Evolutionary conservation across 2,888 invertebrate species (phyloP).

Genomic region (Slavum lentiscoides): DNA sequence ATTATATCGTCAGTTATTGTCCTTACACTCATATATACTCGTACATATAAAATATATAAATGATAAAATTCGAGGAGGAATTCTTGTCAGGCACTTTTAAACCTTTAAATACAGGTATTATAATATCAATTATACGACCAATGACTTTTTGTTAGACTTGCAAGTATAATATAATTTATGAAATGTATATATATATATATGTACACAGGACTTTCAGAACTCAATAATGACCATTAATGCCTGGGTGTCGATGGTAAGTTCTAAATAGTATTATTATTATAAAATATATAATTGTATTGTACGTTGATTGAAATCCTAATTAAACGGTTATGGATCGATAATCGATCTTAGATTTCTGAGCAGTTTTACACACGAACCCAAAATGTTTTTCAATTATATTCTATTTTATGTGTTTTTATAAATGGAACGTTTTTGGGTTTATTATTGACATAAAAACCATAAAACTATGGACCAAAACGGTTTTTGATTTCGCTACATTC

Average conservation of each 20-base stretch:
- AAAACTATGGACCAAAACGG: constrained; percentile 14
- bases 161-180: background rate
- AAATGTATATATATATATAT: constrained; percentile 3
- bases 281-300: background rate
- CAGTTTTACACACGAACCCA: background rate
- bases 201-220: constrained; percentile 65
- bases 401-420: background rate
- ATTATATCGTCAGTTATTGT: too few species aligned
- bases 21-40: too few species aligned
- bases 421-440: constrained; percentile 5
- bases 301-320: background rate
- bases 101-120: too few species aligned
- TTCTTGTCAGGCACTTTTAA: too few species aligned
- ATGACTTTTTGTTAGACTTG: background rate
- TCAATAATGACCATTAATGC: constrained; percentile 67
- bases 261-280: background rate
- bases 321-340: constrained; percentile 1
- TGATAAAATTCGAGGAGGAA: too few species aligned
- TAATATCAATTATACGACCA: too few species aligned
- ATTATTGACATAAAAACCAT: background rate
- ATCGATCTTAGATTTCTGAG: background rate
- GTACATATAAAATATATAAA: too few species aligned
- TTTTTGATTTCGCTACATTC: background rate
- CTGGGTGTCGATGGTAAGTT: constrained; percentile 68
- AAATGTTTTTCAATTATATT: background rate